Conservation (phyloP, 2,113 vertebrate genomes). For the Microtus oregoni region DNA sequence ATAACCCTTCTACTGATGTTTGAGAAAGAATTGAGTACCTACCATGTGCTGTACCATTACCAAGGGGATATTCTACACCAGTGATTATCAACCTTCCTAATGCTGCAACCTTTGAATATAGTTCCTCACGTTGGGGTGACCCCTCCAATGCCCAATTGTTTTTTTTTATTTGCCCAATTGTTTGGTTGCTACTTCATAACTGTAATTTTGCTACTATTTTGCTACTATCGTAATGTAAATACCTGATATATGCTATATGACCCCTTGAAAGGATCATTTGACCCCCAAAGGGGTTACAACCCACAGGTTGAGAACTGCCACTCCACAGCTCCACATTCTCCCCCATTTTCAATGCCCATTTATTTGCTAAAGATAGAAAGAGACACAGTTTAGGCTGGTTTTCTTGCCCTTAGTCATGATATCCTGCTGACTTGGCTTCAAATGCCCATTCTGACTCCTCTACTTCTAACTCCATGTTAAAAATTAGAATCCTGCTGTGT, state of each 20-base stretch:
- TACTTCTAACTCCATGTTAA: not conserved
- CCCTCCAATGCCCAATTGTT: not conserved
- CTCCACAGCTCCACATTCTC: not conserved
- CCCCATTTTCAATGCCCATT: not conserved
- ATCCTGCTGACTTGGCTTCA: conserved; percentile 28
- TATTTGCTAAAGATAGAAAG: conserved; percentile 54
- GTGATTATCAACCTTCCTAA: not conserved
- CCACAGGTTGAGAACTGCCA: not conserved
- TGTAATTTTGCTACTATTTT: not conserved
- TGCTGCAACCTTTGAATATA: not conserved
- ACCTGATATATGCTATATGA: not conserved
- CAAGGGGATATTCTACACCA: not conserved
- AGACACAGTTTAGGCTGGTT: conserved; percentile 7
- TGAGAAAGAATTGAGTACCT: conserved; percentile 38
- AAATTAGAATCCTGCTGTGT: not conserved
- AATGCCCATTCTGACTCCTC: conserved; percentile 18
- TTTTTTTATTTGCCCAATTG: not conserved
- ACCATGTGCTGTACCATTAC: not conserved
- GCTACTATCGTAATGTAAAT: not conserved
- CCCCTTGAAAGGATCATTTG: not conserved
- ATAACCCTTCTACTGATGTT: not conserved
- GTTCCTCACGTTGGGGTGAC: not conserved
- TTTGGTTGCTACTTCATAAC: not conserved
- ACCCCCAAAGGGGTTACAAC: not conserved
- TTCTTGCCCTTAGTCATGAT: conserved; percentile 42